Conservation (phyloP, 2,113 vertebrate species). For the Ictalurus punctatus region DNA sequence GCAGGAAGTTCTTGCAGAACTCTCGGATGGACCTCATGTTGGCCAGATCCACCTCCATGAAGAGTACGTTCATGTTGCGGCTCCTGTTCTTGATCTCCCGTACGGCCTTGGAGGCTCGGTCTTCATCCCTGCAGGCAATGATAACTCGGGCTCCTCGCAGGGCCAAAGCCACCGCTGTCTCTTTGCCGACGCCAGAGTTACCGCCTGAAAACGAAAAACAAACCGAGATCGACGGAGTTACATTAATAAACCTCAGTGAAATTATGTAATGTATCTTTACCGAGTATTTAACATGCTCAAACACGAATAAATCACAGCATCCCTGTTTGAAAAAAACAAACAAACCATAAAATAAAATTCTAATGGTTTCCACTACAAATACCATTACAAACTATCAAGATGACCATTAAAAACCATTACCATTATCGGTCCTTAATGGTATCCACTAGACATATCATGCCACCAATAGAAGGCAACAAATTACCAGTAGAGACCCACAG, state of each 20-base stretch:
- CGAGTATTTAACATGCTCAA: not conserved
- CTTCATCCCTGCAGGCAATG: slow-evolving; percentile 70
- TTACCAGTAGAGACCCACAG: no score
- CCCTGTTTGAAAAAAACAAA: no score
- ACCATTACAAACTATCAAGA: no score
- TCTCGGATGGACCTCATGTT: slow-evolving; percentile 72
- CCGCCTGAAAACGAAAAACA: slow-evolving; percentile 63
- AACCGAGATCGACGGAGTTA: not conserved
- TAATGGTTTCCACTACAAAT: no score
- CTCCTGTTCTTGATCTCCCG: slow-evolving; percentile 72
- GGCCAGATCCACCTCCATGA: slow-evolving; percentile 75
- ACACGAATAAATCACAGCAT: not conserved
- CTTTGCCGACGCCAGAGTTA: slow-evolving; percentile 75
- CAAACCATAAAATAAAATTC: no score
- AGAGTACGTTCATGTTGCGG: slow-evolving; percentile 67
- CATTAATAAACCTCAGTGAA: not conserved
- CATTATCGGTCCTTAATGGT: no score
- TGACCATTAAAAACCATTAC: no score
- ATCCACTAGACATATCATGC: no score
- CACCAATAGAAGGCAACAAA: no score
- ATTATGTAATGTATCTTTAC: not conserved
- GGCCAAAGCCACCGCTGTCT: slow-evolving; percentile 74
- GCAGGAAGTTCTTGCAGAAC: slow-evolving; percentile 72
- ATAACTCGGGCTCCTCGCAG: slow-evolving; percentile 74
- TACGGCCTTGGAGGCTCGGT: slow-evolving; percentile 69